Evolutionary conservation across 2,888 invertebrate species (phyloP).

Genomic region (Cheiracanthium punctorium): DNA sequence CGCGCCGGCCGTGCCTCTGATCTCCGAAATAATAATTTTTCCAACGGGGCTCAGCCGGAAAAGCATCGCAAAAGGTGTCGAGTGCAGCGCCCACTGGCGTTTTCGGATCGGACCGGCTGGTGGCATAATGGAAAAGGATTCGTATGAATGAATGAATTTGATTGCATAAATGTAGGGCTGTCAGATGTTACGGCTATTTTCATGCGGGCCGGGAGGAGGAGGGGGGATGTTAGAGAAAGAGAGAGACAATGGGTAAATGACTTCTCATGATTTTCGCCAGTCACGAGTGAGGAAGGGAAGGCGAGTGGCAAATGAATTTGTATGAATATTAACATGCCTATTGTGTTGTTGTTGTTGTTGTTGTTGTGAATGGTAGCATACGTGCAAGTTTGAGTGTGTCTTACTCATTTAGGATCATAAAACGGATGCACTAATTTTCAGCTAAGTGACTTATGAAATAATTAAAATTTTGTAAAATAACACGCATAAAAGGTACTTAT

Average conservation of each 20-base stretch:
- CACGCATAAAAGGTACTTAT: too few species aligned
- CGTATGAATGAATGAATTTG: not conserved
- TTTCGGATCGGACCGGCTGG: not conserved
- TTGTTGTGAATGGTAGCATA: too few species aligned
- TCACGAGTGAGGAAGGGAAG: not conserved
- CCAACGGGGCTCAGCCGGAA: not conserved
- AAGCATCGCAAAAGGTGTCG: not conserved
- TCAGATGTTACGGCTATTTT: not conserved
- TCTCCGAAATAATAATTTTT: not conserved
- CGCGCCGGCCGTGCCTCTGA: not conserved
- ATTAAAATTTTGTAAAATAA: too few species aligned
- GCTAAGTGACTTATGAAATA: too few species aligned
- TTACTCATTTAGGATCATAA: too few species aligned
- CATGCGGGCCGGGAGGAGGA: too few species aligned
- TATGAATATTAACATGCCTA: too few species aligned
- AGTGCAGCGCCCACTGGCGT: not conserved
- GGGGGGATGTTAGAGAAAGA: not conserved
- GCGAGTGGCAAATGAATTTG: not conserved
- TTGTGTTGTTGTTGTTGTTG: too few species aligned
- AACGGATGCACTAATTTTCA: too few species aligned
- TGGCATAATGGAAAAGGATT: not conserved
- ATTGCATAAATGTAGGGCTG: conserved; percentile 3
- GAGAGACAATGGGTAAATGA: not conserved
- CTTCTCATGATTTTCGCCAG: too few species aligned
- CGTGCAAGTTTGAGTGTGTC: too few species aligned